Base-by-base conservation (phyloP, 1,140 invertebrate genomes). In the Lithobius niger region DNA sequence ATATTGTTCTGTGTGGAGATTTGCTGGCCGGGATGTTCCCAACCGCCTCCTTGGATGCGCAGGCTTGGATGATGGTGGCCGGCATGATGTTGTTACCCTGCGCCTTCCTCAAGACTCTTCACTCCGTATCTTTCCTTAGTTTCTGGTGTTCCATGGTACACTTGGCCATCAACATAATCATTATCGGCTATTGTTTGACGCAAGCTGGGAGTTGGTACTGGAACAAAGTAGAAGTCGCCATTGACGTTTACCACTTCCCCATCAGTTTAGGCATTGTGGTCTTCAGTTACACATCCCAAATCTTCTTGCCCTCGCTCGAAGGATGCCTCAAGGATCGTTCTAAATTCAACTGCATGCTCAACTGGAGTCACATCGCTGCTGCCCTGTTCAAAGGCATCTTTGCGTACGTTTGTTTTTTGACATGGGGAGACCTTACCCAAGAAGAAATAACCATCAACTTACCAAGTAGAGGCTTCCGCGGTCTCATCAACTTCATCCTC, bases 91-190 rank as follows among this genome's bases (percentile, higher is more conserved):
- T 99, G 28, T 72, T 99, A 45, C 94, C 95, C 0, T 81, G 79
- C 63, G 78, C 86, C 3, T 97, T 99, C 67, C 74, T 99, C 1
- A 95, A 94, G 65, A 92, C 90, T n/a, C 74, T 99, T 6, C 84
- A 88, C 62, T 83, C 87, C 65, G 94, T 99, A 4, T 96, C 91
- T 19, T 79, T 88, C 59, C 72, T 97, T 2, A 91, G 87, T 27
- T 97, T 99, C 70, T 98, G 94, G 90, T 99, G 96, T 71, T 97
- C 94, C 2, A 90, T 99, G 78, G 89, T 94, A 6, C 97, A 99
- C 73, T 77, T 99, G 60, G 81, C 97, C 62, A 98, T 99, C 66
- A 99, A 99, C 67, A 85, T 86, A 13, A 85, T 99, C 43, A 96
- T 99, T 53, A 71, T 99, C 2, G 88, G 94, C 19, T 99, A 97